These are phyloP conservation scores for Zosterops hypoxanthus DNA, from an alignment of 2,113 vertebrate species.

Conservation along the genomic window DNA sequence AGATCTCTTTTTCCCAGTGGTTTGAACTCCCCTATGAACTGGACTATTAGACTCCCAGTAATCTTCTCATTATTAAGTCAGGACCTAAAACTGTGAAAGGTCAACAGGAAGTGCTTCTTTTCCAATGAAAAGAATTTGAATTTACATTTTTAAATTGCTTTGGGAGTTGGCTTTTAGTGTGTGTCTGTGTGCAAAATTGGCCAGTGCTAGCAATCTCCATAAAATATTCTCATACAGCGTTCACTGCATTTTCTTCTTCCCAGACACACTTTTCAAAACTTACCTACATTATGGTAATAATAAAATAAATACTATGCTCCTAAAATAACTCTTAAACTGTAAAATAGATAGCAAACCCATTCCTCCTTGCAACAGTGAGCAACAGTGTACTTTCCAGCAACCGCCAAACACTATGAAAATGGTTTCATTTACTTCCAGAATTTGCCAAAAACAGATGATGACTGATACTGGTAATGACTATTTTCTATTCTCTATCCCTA, in stretches of 20 bases:
- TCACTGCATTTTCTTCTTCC: not conserved
- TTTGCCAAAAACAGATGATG: slow-evolving; percentile 74
- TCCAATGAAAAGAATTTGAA: not conserved
- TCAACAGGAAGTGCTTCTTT: not conserved
- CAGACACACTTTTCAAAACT: not conserved
- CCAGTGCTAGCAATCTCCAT: not conserved
- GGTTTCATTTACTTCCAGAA: slow-evolving; percentile 74
- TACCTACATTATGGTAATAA: not conserved
- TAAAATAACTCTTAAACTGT: slow-evolving; percentile 15
- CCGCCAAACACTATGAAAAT: slow-evolving; percentile 69
- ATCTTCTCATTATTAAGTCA: not conserved
- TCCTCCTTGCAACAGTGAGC: slow-evolving; percentile 34
- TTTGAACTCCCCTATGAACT: not conserved
- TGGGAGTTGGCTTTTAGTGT: not conserved
- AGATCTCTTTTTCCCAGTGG: not conserved
- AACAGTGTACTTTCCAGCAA: slow-evolving; percentile 68
- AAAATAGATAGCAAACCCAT: slow-evolving; percentile 9
- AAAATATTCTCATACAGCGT: not conserved
- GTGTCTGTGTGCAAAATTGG: not conserved
- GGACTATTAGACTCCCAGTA: not conserved
- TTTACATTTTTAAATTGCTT: not conserved
- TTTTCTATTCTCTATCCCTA: slow-evolving; percentile 80
- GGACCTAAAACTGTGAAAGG: not conserved
- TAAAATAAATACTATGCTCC: slow-evolving; percentile 24
- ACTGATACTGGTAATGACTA: slow-evolving; percentile 83